Evolutionary conservation across 35 echinoderm and acorn worm genomes (phyloP).

Genomic region (Anneissia japonica): DNA sequence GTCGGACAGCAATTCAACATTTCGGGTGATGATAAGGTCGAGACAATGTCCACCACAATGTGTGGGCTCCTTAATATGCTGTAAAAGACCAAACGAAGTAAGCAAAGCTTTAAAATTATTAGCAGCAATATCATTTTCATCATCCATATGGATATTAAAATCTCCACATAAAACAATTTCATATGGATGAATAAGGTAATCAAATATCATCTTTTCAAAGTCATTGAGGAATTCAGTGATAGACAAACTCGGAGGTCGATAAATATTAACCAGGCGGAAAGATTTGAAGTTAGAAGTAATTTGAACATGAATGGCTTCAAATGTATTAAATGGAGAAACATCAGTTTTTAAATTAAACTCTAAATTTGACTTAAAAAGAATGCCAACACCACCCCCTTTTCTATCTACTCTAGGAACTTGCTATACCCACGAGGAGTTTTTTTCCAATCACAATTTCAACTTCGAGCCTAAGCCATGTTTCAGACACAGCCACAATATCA

Average conservation of each 20-base stretch:
- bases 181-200: neutral
- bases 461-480: conserved; percentile 9
- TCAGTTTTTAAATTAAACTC: neutral
- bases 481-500: conserved; percentile 13
- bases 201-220: neutral
- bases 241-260: neutral
- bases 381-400: conserved; percentile 13
- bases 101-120: neutral
- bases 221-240: neutral
- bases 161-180: neutral
- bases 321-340: neutral
- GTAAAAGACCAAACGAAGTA: neutral
- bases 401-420: neutral
- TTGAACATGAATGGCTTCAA: conserved; percentile 26
- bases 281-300: conserved; percentile 3
- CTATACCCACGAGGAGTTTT: neutral
- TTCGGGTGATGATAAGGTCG: neutral
- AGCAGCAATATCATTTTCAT: neutral
- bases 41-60: neutral
- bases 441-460: neutral
- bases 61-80: neutral
- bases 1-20: neutral
- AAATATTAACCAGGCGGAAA: conserved; percentile 31
- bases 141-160: neutral
- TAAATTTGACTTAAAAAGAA: conserved; percentile 31